Evolutionary conservation across 64 coral and sea anemone species (phyloP).

Genomic region (Montipora efflorescens): DNA sequence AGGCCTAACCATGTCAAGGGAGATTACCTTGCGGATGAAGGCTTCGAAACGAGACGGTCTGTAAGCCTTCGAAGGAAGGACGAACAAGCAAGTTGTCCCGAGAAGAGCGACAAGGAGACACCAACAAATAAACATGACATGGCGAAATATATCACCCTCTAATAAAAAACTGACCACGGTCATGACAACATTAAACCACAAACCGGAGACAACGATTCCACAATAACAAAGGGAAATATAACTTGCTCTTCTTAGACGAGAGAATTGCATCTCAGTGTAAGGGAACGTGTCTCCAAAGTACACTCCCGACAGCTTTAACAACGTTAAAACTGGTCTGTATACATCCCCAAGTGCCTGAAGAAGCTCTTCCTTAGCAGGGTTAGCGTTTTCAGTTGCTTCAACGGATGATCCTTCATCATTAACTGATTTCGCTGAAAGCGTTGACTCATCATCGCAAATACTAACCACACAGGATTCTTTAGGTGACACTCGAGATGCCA

Average conservation of each 20-base stretch:
- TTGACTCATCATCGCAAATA: background rate
- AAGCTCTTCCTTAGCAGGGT: background rate
- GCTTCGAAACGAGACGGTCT: background rate
- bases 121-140: background rate
- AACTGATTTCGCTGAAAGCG: background rate
- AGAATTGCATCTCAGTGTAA: background rate
- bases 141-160: background rate
- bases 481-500: background rate
- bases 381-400: background rate
- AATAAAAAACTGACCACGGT: background rate
- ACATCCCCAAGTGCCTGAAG: background rate
- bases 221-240: background rate
- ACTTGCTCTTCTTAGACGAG: background rate
- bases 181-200: conserved; percentile 5
- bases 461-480: background rate
- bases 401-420: background rate
- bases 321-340: background rate
- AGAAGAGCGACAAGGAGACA: background rate
- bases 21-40: background rate
- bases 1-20: background rate
- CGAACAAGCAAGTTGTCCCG: background rate
- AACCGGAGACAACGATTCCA: background rate
- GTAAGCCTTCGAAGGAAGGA: background rate
- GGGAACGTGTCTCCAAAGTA: background rate
- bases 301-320: conserved; percentile 4